A percentile compares a stretch with the other conserved stretches of the same genome.
These are phyloP conservation scores for Keiferia lycopersicella DNA, from an alignment of 2,888 invertebrate species.

Conservation along the genomic window DNA sequence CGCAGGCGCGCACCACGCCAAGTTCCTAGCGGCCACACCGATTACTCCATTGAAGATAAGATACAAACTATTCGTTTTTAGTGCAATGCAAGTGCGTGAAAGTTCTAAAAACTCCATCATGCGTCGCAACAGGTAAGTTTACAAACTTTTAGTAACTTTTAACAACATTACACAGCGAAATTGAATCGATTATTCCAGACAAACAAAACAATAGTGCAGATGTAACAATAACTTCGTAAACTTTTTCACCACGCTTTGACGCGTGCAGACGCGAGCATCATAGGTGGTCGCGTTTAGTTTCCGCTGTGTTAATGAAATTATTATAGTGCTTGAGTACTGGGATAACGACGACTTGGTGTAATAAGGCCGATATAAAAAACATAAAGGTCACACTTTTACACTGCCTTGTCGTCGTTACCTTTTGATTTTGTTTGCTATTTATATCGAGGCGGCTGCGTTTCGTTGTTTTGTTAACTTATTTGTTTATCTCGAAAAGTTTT, in stretches of 20 bases:
- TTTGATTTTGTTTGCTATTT: conserved; percentile 33
- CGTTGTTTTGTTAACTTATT: conserved; percentile 31
- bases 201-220: conserved; percentile 51
- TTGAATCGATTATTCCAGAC: conserved; percentile 46
- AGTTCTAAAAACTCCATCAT: conserved; percentile 57
- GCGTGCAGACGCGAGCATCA: conserved; percentile 50
- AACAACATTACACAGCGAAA: conserved; percentile 46
- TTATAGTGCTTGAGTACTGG: conserved; percentile 33
- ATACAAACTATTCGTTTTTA: conserved; percentile 59
- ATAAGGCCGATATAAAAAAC: conserved; percentile 37
- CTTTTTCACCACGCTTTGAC: conserved; percentile 53
- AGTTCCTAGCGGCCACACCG: conserved; percentile 55
- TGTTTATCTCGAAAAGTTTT: conserved; percentile 36
- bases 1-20: conserved; percentile 66
- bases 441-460: conserved; percentile 15
- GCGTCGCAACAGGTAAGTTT: conserved; percentile 72
- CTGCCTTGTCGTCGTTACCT: conserved; percentile 29
- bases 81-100: conserved; percentile 50
- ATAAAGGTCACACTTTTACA: conserved; percentile 34
- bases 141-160: conserved; percentile 50
- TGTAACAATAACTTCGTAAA: conserved; percentile 63
- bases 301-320: conserved; percentile 33
- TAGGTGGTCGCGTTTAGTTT: conserved; percentile 36
- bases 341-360: conserved; percentile 50
- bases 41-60: conserved; percentile 70